Base-by-base conservation (phyloP, 2,888 invertebrate species). In the Plebejus argus region DNA sequence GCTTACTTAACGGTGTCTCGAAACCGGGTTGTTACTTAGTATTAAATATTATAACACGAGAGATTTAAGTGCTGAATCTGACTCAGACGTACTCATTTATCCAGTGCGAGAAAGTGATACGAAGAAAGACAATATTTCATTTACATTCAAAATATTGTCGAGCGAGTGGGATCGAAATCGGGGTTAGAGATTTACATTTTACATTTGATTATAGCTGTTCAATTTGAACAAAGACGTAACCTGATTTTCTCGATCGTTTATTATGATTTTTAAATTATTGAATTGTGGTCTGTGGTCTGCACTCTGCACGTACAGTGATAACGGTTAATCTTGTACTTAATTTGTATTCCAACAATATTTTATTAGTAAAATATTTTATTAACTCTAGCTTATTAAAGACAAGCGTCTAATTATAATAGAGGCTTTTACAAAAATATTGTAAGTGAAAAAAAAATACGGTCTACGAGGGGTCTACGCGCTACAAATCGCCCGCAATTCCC, bases 1-100 rank as follows among this genome's bases (percentile, higher is more conserved):
- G 87, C 89, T 82, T 87, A 84, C 84, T 91, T 93, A 92, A 93
- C 92, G 92, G 93, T 89, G 77, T 82, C 79, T 83, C 76, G 79
- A 84, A 89, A 89, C 86, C 89, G 88, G 89, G 89, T 91, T 88
- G 74, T 74, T 74, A 49, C 74, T 74, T 49, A 74, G 74, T 74
- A 6, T 53, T 49, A 28, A 45, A 49, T 53, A 28, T 74, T 74
- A 53, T 74, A 23, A 74, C 53, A 74, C 49, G 15, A 23, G 18
- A 72, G 49, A 74, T 74, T 53, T 53, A 53, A 49, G 49, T 49
- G 45, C 45, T 20, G 23, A 45, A 74, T 74, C 28, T 53, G 74
- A 74, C 28, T 74, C 74, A 74, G 74, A 53, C 74, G 49, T 53
- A 28, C 74, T 18, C 53, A 74, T 74, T 74, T 53, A 49, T 74